These are phyloP conservation scores for Euschistus heros DNA, from an alignment of 1,140 invertebrate species.

Conservation along the genomic window DNA sequence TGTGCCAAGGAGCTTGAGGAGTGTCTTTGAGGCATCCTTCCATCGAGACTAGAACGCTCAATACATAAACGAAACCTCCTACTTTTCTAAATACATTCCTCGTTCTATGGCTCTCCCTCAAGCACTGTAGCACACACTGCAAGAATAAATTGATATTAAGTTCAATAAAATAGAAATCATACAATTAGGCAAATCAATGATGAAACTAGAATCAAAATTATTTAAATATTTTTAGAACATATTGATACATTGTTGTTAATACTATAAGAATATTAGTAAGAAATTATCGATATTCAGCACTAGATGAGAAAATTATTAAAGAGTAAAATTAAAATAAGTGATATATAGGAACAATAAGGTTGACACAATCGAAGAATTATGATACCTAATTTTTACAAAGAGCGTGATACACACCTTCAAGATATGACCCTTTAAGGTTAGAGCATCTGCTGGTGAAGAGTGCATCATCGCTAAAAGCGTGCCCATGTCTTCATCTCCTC, in stretches of 20 bases:
- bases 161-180: too few species aligned
- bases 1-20: slow-evolving; percentile 33
- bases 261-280: not conserved
- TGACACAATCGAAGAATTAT: too few species aligned
- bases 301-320: not conserved
- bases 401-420: slow-evolving; percentile 55
- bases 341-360: too few species aligned
- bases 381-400: not conserved
- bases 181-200: too few species aligned
- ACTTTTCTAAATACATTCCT: slow-evolving; percentile 92
- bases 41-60: slow-evolving; percentile 86
- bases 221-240: too few species aligned
- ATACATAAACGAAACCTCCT: slow-evolving; percentile 94
- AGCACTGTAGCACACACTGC: slow-evolving; percentile 67
- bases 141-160: slow-evolving; percentile 33
- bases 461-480: slow-evolving; percentile 84
- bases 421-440: slow-evolving; percentile 81
- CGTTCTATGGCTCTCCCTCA: slow-evolving; percentile 89
- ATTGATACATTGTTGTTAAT: too few species aligned
- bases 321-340: too few species aligned
- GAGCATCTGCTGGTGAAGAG: slow-evolving; percentile 62
- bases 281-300: not conserved
- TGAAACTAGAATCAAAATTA: too few species aligned
- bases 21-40: slow-evolving; percentile 59
- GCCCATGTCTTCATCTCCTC: slow-evolving; percentile 92